Evolutionary conservation across 2,888 invertebrate species (phyloP).

Genomic region (Cotesia congregata): DNA sequence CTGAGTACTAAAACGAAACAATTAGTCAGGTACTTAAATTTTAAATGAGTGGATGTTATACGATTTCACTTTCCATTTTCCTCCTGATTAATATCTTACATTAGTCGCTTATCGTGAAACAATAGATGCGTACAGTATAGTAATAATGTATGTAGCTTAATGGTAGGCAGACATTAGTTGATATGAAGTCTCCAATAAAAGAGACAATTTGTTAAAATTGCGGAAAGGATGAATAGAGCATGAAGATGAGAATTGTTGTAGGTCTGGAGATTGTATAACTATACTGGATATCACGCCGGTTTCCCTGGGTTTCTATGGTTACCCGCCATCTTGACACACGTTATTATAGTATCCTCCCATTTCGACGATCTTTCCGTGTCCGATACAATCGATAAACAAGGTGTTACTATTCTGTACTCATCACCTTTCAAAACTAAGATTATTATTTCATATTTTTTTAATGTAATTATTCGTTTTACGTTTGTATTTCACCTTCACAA

Average conservation of each 20-base stretch:
- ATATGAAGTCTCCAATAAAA: not conserved
- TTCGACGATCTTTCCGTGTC: conserved; percentile 39
- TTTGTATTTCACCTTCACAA: too few relatives aligned
- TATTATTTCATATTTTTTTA: too few relatives aligned
- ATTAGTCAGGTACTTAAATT: not conserved
- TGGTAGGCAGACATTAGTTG: not conserved
- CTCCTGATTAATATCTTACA: too few relatives aligned
- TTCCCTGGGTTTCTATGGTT: conserved; percentile 62
- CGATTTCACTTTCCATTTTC: not conserved
- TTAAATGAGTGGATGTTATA: not conserved
- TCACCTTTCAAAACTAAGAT: not conserved
- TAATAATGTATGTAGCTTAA: not conserved
- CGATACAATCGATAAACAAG: conserved; percentile 18
- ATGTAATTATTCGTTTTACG: too few relatives aligned
- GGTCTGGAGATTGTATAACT: conserved; percentile 17
- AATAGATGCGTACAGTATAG: not conserved
- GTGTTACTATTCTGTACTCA: not conserved
- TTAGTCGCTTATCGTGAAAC: not conserved
- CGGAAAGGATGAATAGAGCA: not conserved
- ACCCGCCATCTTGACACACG: conserved; percentile 67
- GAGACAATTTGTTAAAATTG: conserved; percentile 4
- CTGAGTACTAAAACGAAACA: not conserved
- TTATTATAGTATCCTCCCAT: conserved; percentile 39
- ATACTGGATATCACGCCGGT: conserved; percentile 34
- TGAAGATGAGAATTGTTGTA: not conserved